phyloP scores from a whole-genome alignment of 30 jellyfish, hydroid and myxozoan species.

The Cassiopea xamachana region DNA sequence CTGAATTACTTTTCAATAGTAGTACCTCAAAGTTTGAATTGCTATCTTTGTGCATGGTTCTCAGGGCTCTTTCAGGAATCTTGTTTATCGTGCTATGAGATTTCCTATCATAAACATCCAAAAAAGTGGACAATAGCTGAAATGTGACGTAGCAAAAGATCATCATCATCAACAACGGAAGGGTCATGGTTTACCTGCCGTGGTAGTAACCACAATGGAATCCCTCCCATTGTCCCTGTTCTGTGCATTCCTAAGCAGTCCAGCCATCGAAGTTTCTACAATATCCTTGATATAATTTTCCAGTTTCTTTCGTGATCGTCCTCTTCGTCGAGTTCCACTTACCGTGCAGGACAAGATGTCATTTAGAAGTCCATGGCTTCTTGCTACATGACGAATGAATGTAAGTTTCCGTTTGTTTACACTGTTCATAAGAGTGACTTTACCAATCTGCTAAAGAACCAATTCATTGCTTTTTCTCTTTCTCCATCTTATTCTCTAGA shows the following conservation, averaged over 20 bases:
- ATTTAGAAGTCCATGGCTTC: constrained; percentile 8
- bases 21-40: too few species aligned
- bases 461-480: constrained; percentile 14
- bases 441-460: not conserved
- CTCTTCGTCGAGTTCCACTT: constrained; percentile 2
- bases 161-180: constrained; percentile 12
- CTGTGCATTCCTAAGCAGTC: not conserved
- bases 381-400: constrained; percentile 16
- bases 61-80: too few species aligned
- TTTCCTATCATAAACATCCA: too few species aligned
- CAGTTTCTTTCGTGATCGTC: not conserved
- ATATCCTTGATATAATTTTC: not conserved
- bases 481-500: constrained; percentile 6
- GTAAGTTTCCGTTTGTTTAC: constrained; percentile 8
- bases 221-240: not conserved
- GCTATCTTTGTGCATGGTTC: too few species aligned
- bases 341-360: constrained; percentile 37
- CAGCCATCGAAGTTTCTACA: not conserved
- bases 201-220: not conserved
- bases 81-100: too few species aligned
- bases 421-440: constrained; percentile 9
- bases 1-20: too few species aligned
- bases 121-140: not conserved
- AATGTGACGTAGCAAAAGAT: not conserved
- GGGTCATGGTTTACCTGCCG: not conserved